A percentile compares a stretch with the other conserved stretches of the same genome.
phyloP scores from a whole-genome alignment of 2,113 vertebrate species.

The Nematolebias whitei region DNA sequence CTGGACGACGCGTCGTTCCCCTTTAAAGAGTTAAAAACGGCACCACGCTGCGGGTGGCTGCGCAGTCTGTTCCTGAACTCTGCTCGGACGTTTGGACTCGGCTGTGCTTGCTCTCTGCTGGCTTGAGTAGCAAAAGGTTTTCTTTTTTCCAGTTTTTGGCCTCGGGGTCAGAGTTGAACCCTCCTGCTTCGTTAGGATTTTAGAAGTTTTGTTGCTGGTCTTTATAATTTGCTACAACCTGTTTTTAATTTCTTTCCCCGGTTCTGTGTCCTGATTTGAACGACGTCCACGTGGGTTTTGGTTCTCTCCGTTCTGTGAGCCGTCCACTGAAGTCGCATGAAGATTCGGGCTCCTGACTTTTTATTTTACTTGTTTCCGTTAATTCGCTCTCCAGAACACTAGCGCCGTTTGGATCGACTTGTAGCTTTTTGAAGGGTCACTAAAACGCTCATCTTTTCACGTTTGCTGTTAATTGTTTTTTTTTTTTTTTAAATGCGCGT shows the following conservation, averaged over 20 bases:
- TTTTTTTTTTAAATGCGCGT: conserved; percentile 55
- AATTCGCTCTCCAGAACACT: conserved; percentile 12
- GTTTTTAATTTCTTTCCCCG: background rate
- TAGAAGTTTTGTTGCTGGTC: conserved; percentile 15
- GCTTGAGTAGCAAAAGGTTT: conserved; percentile 75
- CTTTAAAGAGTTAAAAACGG: too few relatives aligned
- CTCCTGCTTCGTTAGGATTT: conserved; percentile 13
- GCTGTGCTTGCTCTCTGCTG: conserved; percentile 76
- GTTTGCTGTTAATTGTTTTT: conserved; percentile 60
- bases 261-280: conserved; percentile 5
- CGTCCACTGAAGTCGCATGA: conserved; percentile 41
- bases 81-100: conserved; percentile 16
- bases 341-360: background rate
- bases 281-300: background rate
- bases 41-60: too few relatives aligned
- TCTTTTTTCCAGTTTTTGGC: background rate
- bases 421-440: conserved; percentile 56
- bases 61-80: conserved; percentile 1
- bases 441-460: conserved; percentile 56
- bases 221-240: conserved; percentile 1
- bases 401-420: conserved; percentile 25
- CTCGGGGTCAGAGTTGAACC: conserved; percentile 16
- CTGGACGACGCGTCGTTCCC: too few relatives aligned
- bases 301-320: conserved; percentile 7
- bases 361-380: background rate